Conservation (phyloP, 2,113 vertebrate genomes). For the Cromileptes altivelis region DNA sequence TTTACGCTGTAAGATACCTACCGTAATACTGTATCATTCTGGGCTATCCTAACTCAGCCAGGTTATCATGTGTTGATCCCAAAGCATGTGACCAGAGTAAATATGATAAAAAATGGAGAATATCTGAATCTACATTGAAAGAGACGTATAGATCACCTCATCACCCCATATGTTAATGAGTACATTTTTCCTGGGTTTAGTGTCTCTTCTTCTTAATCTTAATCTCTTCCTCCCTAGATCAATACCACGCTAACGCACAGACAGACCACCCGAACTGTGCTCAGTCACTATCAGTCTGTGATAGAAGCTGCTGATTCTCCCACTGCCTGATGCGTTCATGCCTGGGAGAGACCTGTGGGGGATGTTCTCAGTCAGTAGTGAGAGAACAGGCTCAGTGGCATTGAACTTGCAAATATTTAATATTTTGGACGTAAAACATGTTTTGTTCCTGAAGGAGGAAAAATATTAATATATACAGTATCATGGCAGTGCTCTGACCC, state of each 20-base stretch:
- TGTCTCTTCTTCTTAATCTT: neutral
- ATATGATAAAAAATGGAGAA: neutral
- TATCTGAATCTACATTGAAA: neutral
- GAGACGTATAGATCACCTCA: neutral
- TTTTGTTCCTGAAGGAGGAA: too few relatives aligned
- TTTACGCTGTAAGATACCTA: too few relatives aligned
- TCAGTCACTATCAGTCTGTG: neutral
- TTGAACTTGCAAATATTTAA: neutral
- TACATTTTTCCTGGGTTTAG: neutral
- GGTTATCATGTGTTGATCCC: neutral
- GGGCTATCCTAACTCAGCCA: neutral
- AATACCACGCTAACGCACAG: neutral
- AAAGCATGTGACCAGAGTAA: neutral
- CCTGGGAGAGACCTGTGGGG: neutral
- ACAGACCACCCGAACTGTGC: neutral
- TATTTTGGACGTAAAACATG: neutral
- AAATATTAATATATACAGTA: neutral
- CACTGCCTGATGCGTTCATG: neutral
- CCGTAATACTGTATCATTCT: neutral
- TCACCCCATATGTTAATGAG: neutral
- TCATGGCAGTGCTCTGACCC: neutral
- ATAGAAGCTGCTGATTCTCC: constrained; percentile 2
- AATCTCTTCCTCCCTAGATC: constrained; percentile 22
- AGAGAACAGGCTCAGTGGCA: neutral
- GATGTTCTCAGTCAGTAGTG: constrained; percentile 3